Base-by-base conservation (phyloP, 1,140 invertebrate genomes). In the Mamestra configurata region DNA sequence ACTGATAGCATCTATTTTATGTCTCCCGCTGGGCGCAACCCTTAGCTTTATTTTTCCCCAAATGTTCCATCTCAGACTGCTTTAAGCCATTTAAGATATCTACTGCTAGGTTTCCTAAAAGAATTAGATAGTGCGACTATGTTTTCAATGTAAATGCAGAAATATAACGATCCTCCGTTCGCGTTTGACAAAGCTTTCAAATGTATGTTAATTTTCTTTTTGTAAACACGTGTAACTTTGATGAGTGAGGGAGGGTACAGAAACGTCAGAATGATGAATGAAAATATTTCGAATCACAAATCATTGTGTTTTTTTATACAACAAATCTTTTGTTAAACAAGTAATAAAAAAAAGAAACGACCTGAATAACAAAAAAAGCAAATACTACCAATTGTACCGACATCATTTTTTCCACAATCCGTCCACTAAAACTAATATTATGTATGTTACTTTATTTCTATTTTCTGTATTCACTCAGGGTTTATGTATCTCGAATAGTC, bases 401-500 rank as follows among this genome's bases (percentile, higher is more conserved):
- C 49, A 79, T 82, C 87, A 88, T 88, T 88, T 82, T 87, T 87
- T 86, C 82, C 86, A 89, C 88, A 92, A 92, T 91, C 89, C 90
- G 88, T 89, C 89, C 85, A 90, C 87, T 91, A 86, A 86, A 93
- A 89, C 68, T 66, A 89, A 93, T 92, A 92, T 91, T 93, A 93
- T 92, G 92, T 92, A 91, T 92, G 92, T 92, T 90, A 94, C 90
- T 95, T 94, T 95, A 93, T 95, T 93, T 95, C 93, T 95, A 94
- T 95, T 95, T 95, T 94, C 92, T 93, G 92, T 93, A 95, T 95
- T 95, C 92, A 94, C 92, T 93, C 91, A 92, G 88, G 89, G 92
- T 94, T 93, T 95, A 95, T 95, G 92, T 95, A 94, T 95, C 93
- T 94, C 92, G 92, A 95, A 95, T 95, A 94, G 93, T 94, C 93